phyloP scores from a whole-genome alignment of 2,113 vertebrate species.

The Zosterops hypoxanthus region DNA sequence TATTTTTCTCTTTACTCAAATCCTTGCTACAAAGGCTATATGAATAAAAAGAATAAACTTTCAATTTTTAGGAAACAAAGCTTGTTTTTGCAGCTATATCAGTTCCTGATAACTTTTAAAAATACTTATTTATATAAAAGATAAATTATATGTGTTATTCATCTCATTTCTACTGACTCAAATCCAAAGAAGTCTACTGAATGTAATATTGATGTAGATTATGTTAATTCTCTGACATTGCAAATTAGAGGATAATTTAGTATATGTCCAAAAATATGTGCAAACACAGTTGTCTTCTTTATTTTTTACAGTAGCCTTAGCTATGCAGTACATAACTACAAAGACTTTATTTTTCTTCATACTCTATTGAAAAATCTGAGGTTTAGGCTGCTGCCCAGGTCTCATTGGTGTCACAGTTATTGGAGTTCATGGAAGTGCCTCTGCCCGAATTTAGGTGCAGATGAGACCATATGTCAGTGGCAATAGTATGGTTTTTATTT shows the following conservation, averaged over 20 bases:
- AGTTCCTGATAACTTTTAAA: background rate
- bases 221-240: background rate
- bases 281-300: background rate
- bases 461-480: background rate
- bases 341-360: background rate
- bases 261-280: background rate
- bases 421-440: background rate
- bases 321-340: background rate
- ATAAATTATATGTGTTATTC: background rate
- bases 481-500: background rate
- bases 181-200: background rate
- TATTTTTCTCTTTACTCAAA: conserved; percentile 5
- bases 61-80: background rate
- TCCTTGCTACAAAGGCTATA: background rate
- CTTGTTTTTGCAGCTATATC: background rate
- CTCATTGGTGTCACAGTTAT: background rate
- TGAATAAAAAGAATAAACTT: background rate
- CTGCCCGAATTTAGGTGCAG: background rate
- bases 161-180: background rate
- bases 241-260: background rate
- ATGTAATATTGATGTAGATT: background rate
- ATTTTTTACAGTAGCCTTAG: background rate
- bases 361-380: background rate
- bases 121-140: background rate
- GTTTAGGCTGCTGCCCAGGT: background rate